phyloP scores from a whole-genome alignment of 2,113 vertebrate species.

The Trichomycterus rosablanca region DNA sequence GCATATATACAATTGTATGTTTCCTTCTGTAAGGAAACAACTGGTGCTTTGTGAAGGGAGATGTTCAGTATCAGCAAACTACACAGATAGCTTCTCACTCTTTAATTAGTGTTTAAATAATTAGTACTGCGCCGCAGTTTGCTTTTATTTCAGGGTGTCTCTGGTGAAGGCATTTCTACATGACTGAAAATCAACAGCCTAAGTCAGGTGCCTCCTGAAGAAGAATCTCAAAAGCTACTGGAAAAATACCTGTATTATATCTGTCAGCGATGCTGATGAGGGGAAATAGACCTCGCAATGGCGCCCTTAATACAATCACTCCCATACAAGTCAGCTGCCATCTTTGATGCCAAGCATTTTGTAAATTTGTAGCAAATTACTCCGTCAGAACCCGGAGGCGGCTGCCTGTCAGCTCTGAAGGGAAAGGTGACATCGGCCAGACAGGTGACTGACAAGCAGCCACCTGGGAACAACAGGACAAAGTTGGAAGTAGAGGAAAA shows the following conservation, averaged over 20 bases:
- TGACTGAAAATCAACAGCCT: too few relatives aligned
- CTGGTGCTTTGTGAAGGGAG: too few relatives aligned
- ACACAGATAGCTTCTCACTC: conserved; percentile 13
- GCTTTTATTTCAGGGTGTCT: too few relatives aligned
- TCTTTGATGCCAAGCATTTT: conserved; percentile 64
- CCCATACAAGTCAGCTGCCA: conserved; percentile 55
- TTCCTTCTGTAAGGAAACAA: too few relatives aligned
- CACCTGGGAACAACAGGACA: conserved; percentile 56
- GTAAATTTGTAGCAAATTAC: conserved; percentile 74
- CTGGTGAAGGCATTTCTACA: too few relatives aligned
- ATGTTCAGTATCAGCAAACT: conserved; percentile 1
- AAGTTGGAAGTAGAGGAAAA: conserved; percentile 47
- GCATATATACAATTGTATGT: too few relatives aligned
- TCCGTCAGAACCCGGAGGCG: conserved; percentile 71
- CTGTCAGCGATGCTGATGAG: conserved; percentile 62
- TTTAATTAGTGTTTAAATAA: conserved; percentile 8
- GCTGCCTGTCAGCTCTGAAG: conserved; percentile 64
- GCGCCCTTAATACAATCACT: conserved; percentile 65
- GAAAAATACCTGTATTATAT: conserved; percentile 39
- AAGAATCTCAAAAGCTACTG: conserved; percentile 34
- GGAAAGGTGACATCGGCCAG: conserved; percentile 65
- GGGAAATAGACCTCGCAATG: conserved; percentile 58
- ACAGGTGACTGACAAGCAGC: conserved; percentile 78
- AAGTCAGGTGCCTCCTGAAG: conserved; percentile 17
- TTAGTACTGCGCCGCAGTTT: background rate